A percentile compares a stretch with the other conserved stretches of the same genome.
These are phyloP conservation scores for Steinernema khuongi DNA, from an alignment of 1,140 invertebrate species.

Conservation along the genomic window DNA sequence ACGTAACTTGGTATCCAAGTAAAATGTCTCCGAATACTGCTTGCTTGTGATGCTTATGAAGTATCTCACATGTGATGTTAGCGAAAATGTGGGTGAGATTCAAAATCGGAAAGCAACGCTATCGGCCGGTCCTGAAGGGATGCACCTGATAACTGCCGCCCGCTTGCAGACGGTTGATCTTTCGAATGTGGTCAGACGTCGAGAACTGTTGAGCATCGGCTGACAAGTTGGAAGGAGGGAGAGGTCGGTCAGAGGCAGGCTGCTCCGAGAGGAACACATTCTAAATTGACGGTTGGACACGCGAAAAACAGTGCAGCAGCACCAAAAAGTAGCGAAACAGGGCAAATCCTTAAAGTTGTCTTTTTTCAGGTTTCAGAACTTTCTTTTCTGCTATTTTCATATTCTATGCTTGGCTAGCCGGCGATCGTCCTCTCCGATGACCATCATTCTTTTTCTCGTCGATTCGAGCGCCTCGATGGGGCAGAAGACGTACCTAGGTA, in stretches of 20 bases:
- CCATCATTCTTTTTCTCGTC: conserved; percentile 54
- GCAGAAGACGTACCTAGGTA: conserved; percentile 46
- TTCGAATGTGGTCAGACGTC: too few species aligned
- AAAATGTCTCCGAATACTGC: too few species aligned
- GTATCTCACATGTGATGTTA: too few species aligned
- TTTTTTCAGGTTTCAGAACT: not conserved
- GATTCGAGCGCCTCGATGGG: conserved; percentile 55
- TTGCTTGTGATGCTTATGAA: too few species aligned
- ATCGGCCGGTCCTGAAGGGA: too few species aligned
- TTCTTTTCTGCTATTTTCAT: not conserved
- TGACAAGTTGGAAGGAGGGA: too few species aligned
- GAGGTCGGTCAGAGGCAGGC: not conserved
- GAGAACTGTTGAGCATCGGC: too few species aligned
- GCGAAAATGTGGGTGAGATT: too few species aligned
- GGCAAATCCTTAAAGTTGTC: not conserved
- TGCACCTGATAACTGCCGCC: too few species aligned
- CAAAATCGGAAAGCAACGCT: too few species aligned
- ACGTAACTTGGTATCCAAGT: too few species aligned
- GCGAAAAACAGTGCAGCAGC: not conserved
- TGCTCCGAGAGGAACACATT: not conserved
- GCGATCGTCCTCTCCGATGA: conserved; percentile 36
- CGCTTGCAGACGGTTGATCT: too few species aligned
- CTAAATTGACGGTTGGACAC: not conserved
- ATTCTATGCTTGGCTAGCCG: not conserved
- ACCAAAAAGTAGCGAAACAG: not conserved